These are phyloP conservation scores for Notarius quadriscutis DNA, from an alignment of 2,113 vertebrate species.

Conservation along the genomic window DNA sequence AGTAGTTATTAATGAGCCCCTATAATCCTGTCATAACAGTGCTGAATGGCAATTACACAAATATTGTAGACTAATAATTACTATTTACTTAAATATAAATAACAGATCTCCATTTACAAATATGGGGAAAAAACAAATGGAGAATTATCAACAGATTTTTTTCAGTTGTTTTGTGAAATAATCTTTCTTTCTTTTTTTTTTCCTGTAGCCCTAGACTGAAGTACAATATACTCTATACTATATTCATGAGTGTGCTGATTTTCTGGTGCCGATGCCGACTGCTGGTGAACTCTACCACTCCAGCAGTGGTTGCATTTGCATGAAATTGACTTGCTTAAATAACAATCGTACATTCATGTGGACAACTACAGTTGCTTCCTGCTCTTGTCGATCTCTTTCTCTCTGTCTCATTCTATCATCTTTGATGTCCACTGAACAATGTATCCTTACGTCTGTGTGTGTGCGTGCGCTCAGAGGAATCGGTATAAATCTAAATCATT, in stretches of 20 bases:
- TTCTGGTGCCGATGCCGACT: conserved; percentile 38
- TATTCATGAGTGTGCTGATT: conserved; percentile 19
- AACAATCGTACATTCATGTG: conserved; percentile 67
- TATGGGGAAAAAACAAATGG: neutral
- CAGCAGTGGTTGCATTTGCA: conserved; percentile 73
- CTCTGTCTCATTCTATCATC: conserved; percentile 20
- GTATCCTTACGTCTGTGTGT: neutral
- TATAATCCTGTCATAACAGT: neutral
- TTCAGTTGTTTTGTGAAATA: neutral
- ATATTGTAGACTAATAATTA: neutral
- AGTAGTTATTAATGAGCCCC: neutral
- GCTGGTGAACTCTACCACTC: conserved; percentile 66
- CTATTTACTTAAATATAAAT: neutral
- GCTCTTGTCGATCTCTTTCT: conserved; percentile 39
- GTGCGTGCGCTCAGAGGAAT: neutral
- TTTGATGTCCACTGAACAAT: conserved; percentile 39
- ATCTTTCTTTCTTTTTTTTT: neutral
- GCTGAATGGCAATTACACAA: neutral
- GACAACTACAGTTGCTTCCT: conserved; percentile 53
- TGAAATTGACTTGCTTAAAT: conserved; percentile 77
- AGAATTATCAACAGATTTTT: neutral
- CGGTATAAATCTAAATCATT: conserved; percentile 41
- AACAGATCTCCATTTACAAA: neutral
- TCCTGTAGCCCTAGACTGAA: neutral
- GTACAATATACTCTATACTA: neutral